Evolutionary conservation across 2,888 invertebrate genomes (phyloP).

Genomic region (Drosophila prostipennis): DNA sequence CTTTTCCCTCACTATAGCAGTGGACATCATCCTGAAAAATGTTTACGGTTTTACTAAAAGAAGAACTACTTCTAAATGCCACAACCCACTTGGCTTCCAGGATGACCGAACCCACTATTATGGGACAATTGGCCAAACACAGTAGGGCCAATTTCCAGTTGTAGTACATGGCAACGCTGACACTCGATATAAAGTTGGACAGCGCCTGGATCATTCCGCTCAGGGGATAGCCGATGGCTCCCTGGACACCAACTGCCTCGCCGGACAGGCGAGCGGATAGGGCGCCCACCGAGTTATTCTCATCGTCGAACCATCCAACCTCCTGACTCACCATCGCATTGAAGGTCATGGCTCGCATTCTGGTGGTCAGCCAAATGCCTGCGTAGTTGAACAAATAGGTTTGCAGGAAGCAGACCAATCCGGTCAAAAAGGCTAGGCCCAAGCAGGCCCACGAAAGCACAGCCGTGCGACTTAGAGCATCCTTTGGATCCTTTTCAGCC

Average conservation of each 20-base stretch:
- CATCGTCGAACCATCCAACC: slow-evolving; percentile 90
- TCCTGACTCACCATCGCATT: slow-evolving; percentile 89
- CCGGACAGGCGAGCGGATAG: slow-evolving; percentile 89
- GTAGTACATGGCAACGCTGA: slow-evolving; percentile 87
- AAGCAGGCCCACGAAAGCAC: slow-evolving; percentile 88
- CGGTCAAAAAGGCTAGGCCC: slow-evolving; percentile 87
- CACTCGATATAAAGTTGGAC: slow-evolving; percentile 88
- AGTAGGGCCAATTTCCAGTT: slow-evolving; percentile 90
- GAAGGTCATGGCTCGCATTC: slow-evolving; percentile 87
- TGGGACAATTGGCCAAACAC: slow-evolving; percentile 88
- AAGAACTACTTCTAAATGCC: accelerated
- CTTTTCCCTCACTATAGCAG: slow-evolving; percentile 87
- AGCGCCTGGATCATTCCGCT: slow-evolving; percentile 89
- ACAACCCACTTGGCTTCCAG: slow-evolving; percentile 86
- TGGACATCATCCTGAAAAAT: slow-evolving; percentile 85
- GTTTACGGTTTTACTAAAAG: too few species aligned
- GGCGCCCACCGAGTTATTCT: slow-evolving; percentile 88
- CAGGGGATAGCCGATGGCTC: slow-evolving; percentile 89
- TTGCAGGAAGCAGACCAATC: slow-evolving; percentile 88
- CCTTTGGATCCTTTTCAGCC: slow-evolving; percentile 86
- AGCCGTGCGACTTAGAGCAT: slow-evolving; percentile 86
- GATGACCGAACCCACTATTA: slow-evolving; percentile 89
- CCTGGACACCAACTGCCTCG: slow-evolving; percentile 90
- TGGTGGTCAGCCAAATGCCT: slow-evolving; percentile 90
- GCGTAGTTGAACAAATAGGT: slow-evolving; percentile 91